phyloP scores from a whole-genome alignment of 2,888 invertebrate species.

The Thelaira solivaga region DNA sequence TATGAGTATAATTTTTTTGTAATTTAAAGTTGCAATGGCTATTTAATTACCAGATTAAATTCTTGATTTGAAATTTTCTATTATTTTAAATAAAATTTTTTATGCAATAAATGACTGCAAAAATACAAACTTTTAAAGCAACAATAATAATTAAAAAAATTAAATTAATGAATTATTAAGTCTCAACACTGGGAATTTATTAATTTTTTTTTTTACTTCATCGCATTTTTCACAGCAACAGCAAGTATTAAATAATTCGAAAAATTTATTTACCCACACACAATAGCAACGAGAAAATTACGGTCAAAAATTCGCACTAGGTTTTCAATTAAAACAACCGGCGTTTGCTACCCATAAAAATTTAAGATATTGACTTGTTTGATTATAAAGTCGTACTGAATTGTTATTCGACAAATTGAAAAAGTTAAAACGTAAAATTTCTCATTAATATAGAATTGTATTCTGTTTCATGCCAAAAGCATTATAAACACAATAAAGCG shows the following conservation, averaged over 20 bases:
- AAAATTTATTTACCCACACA: constrained; percentile 44
- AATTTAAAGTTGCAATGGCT: neutral
- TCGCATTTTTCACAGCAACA: constrained; percentile 23
- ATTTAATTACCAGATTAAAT: constrained; percentile 6
- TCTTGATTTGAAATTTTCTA: too few species aligned
- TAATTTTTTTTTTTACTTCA: neutral
- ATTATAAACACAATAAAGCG: constrained; percentile 14
- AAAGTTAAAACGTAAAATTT: constrained; percentile 43
- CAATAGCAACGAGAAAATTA: neutral
- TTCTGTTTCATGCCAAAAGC: neutral
- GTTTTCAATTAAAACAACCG: constrained; percentile 3
- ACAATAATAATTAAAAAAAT: too few species aligned
- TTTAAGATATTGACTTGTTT: constrained; percentile 43
- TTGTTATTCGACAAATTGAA: constrained; percentile 41
- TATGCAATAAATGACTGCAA: too few species aligned
- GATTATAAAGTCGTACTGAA: constrained; percentile 56
- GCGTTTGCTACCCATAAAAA: neutral
- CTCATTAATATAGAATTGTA: constrained; percentile 1
- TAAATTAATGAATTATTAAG: too few species aligned
- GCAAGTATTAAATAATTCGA: constrained; percentile 17
- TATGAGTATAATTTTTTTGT: neutral
- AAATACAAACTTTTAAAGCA: too few species aligned
- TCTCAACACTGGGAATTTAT: too few species aligned
- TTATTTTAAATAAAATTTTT: too few species aligned
- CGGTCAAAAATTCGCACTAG: neutral